phyloP scores from a whole-genome alignment of 1,140 invertebrate genomes.

The Patella vulgata region DNA sequence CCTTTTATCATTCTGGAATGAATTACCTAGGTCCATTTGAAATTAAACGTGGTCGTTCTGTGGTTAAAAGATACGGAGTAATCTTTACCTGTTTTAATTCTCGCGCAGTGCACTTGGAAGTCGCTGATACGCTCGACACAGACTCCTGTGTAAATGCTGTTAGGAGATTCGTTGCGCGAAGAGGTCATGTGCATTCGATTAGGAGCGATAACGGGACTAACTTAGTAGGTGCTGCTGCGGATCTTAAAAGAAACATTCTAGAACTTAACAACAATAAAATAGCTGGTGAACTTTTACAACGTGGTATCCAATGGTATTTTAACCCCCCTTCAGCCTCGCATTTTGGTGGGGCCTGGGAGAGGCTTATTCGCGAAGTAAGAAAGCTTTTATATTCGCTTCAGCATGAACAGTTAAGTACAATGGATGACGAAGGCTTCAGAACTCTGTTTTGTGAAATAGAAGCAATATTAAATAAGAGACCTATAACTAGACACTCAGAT shows the following conservation, averaged over 20 bases:
- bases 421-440: slow-evolving; percentile 14
- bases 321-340: slow-evolving; percentile 58
- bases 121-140: slow-evolving; percentile 23
- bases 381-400: slow-evolving; percentile 17
- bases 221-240: slow-evolving; percentile 31
- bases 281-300: background rate
- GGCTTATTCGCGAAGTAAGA: too few relatives aligned
- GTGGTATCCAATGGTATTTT: slow-evolving; percentile 62
- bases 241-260: slow-evolving; percentile 26
- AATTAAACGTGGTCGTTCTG: slow-evolving; percentile 9
- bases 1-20: slow-evolving; percentile 24
- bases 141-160: slow-evolving; percentile 31
- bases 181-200: slow-evolving; percentile 16
- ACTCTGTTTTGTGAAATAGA: slow-evolving; percentile 13
- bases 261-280: slow-evolving; percentile 26
- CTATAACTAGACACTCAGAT: slow-evolving; percentile 17
- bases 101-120: slow-evolving; percentile 41
- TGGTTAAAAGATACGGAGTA: slow-evolving; percentile 24
- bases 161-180: slow-evolving; percentile 26
- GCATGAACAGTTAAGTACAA: background rate
- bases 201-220: slow-evolving; percentile 23
- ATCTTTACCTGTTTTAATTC: slow-evolving; percentile 38
- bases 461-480: slow-evolving; percentile 25
- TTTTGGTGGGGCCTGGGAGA: slow-evolving; percentile 62
- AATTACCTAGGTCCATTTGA: slow-evolving; percentile 32